A percentile compares a stretch with the other conserved stretches of the same genome.
phyloP scores from a whole-genome alignment of 2,113 vertebrate genomes.

The Ondatra zibethicus region DNA sequence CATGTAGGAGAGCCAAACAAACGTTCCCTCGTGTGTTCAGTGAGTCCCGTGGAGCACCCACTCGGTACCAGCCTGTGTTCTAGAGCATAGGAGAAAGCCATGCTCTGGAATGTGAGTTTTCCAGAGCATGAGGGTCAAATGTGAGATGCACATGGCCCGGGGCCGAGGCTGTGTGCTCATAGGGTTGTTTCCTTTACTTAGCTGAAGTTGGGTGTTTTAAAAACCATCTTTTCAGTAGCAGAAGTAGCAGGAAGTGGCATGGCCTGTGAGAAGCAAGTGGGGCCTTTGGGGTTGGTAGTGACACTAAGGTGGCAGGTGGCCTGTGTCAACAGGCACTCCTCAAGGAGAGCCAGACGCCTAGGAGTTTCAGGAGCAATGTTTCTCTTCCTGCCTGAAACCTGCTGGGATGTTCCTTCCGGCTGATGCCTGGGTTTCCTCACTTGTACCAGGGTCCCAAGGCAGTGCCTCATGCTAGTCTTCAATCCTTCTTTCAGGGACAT shows the following conservation, averaged over 20 bases:
- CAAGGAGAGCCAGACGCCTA: no score
- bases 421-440: neutral
- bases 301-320: neutral
- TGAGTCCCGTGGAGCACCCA: no score
- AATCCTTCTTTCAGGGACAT: conserved; percentile 90
- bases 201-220: neutral
- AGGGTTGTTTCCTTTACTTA: neutral
- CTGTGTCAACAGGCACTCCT: rapidly evolving
- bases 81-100: neutral
- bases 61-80: neutral
- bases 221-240: neutral
- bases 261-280: neutral
- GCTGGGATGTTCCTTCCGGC: no score
- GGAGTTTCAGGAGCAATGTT: neutral
- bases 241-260: neutral
- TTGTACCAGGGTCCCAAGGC: neutral
- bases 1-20: no score
- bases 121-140: neutral
- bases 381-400: neutral
- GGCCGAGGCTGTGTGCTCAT: rapidly evolving
- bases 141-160: neutral
- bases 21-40: neutral
- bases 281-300: neutral
- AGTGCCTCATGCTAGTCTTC: neutral
- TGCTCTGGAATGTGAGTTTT: no score